Evolutionary conservation across 2,797 vertebrate species (phyloP).

Genomic region (Darevskia nairensis): DNA sequence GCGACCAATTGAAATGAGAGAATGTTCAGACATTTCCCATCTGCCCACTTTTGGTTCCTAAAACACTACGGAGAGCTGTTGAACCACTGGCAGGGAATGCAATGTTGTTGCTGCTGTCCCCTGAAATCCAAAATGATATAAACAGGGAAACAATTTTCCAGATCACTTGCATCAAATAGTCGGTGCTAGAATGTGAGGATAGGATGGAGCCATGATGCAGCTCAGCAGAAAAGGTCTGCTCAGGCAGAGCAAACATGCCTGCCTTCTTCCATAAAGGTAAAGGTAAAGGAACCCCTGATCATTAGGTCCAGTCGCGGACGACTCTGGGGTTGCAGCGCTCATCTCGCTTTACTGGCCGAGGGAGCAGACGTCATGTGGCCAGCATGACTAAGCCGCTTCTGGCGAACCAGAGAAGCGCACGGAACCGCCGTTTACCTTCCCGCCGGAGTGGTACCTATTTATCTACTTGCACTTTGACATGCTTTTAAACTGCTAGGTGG

Average conservation of each 20-base stretch:
- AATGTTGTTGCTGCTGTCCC: neutral
- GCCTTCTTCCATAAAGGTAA: neutral
- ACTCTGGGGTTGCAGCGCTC: too few species aligned
- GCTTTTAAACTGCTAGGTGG: too few species aligned
- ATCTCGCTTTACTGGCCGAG: too few species aligned
- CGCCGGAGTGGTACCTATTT: too few species aligned
- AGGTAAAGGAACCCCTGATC: too few species aligned
- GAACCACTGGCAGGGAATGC: neutral
- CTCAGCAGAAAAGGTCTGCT: neutral
- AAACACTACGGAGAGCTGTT: neutral
- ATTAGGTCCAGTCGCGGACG: too few species aligned
- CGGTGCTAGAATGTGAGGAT: neutral
- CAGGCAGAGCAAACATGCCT: neutral
- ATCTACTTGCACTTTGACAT: too few species aligned
- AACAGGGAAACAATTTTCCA: constrained; percentile 30
- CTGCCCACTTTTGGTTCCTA: neutral
- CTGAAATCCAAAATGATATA: neutral
- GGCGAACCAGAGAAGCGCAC: too few species aligned
- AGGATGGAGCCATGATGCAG: neutral
- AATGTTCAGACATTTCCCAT: neutral
- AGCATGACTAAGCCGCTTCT: too few species aligned
- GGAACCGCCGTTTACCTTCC: too few species aligned
- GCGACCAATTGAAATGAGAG: neutral
- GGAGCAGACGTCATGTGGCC: too few species aligned
- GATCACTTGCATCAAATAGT: constrained; percentile 40